A percentile compares a stretch with the other conserved stretches of the same genome.
phyloP scores from a whole-genome alignment of 1,140 invertebrate genomes.

The Neodiprion lecontei region DNA sequence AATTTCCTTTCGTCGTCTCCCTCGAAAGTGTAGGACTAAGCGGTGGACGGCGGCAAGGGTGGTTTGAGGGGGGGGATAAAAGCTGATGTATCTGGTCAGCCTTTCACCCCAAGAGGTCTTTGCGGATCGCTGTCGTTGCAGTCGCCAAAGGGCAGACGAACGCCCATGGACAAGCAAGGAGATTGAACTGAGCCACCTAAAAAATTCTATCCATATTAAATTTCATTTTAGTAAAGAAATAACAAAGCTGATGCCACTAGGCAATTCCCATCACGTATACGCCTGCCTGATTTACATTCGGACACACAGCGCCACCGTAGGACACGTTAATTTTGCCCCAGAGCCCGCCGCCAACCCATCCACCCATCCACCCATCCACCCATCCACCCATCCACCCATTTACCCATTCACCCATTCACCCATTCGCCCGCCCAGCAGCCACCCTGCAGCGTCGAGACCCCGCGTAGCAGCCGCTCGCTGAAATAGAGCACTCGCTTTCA shows the following conservation, averaged over 20 bases:
- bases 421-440: not conserved
- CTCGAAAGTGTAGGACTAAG: not conserved
- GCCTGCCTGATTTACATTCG: constrained; percentile 14
- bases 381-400: not conserved
- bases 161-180: not conserved
- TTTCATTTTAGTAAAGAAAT: constrained; percentile 6
- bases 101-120: not conserved
- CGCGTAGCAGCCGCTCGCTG: constrained; percentile 1
- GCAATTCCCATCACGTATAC: constrained; percentile 11
- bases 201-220: constrained; percentile 3
- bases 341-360: not conserved
- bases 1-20: constrained; percentile 2
- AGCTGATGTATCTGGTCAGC: not conserved
- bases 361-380: not conserved
- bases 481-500: constrained; percentile 10
- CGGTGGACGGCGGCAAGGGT: not conserved
- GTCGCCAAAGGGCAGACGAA: constrained; percentile 1
- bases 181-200: not conserved
- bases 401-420: not conserved
- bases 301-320: constrained; percentile 8
- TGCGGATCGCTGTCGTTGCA: not conserved
- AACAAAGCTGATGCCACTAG: constrained; percentile 9
- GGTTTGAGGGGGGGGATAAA: not conserved
- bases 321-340: constrained; percentile 16
- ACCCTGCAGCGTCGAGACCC: not conserved